Conservation (phyloP, 2,797 vertebrate genomes). For the Tadarida brasiliensis region DNA sequence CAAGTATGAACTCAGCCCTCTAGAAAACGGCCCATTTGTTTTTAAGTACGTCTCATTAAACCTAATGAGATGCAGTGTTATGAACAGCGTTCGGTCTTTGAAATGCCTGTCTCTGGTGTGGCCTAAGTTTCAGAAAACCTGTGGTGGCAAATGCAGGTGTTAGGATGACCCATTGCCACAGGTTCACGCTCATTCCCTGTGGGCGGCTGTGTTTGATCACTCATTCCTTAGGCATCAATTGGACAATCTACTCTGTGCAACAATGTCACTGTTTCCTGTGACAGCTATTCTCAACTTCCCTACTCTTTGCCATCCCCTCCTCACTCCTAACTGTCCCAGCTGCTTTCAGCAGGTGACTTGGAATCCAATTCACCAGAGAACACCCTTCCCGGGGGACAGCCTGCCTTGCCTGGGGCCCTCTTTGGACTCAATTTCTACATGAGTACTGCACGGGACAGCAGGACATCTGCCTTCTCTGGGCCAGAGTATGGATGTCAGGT, state of each 20-base stretch:
- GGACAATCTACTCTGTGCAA: neutral
- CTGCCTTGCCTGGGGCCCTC: neutral
- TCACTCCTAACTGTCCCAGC: neutral
- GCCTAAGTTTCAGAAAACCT: neutral
- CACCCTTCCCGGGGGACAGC: neutral
- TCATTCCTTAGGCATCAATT: neutral
- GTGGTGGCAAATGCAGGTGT: neutral
- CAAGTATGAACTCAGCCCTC: neutral
- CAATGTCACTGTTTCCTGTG: neutral
- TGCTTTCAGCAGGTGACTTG: neutral
- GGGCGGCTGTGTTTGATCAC: neutral
- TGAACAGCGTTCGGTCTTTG: neutral
- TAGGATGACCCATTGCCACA: accelerated
- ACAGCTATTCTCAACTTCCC: neutral
- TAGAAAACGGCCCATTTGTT: conserved; percentile 35
- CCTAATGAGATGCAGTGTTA: neutral
- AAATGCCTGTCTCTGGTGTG: neutral
- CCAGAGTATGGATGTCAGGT: neutral
- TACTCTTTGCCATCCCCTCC: neutral
- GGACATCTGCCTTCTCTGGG: neutral
- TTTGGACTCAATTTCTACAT: neutral
- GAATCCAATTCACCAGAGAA: neutral
- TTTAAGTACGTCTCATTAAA: conserved; percentile 64
- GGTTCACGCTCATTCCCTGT: neutral
- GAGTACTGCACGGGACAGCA: neutral